Conservation (phyloP, 2,888 invertebrate species). For the Eulithis prunata region DNA sequence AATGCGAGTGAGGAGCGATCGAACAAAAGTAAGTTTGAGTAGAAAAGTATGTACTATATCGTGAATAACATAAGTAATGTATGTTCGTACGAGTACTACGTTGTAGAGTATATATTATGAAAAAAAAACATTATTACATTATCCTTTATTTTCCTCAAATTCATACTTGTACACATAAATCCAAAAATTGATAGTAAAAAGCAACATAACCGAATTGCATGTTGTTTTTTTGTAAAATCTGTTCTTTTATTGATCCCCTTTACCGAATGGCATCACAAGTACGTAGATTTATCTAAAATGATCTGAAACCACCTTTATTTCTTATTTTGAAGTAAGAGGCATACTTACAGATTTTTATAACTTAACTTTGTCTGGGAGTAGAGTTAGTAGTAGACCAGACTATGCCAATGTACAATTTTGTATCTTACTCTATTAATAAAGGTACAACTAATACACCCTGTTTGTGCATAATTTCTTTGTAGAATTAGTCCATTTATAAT, state of each 20-base stretch:
- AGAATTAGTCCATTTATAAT: neutral
- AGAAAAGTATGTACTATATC: conserved; percentile 72
- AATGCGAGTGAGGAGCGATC: conserved; percentile 68
- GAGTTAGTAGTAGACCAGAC: conserved; percentile 4
- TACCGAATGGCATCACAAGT: neutral
- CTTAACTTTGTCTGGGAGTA: neutral
- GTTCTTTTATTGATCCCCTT: conserved; percentile 51
- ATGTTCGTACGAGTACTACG: conserved; percentile 82
- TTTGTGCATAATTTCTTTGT: conserved; percentile 8
- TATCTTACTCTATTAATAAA: conserved; percentile 7
- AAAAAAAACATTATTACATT: conserved; percentile 70
- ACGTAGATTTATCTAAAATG: neutral
- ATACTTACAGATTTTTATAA: conserved; percentile 1
- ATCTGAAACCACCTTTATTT: conserved; percentile 1
- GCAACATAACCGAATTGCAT: conserved; percentile 80
- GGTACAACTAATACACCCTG: conserved; percentile 3
- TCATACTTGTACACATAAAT: conserved; percentile 84
- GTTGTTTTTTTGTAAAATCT: conserved; percentile 66
- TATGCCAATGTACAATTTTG: conserved; percentile 3
- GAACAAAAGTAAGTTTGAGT: conserved; percentile 80
- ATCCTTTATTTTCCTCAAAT: conserved; percentile 83
- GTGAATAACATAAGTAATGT: conserved; percentile 81
- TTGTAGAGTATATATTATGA: conserved; percentile 81
- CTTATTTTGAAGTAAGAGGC: neutral
- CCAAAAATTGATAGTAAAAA: conserved; percentile 84